These are phyloP conservation scores for Maconellicoccus hirsutus DNA, from an alignment of 1,140 invertebrate genomes.

Conservation along the genomic window DNA sequence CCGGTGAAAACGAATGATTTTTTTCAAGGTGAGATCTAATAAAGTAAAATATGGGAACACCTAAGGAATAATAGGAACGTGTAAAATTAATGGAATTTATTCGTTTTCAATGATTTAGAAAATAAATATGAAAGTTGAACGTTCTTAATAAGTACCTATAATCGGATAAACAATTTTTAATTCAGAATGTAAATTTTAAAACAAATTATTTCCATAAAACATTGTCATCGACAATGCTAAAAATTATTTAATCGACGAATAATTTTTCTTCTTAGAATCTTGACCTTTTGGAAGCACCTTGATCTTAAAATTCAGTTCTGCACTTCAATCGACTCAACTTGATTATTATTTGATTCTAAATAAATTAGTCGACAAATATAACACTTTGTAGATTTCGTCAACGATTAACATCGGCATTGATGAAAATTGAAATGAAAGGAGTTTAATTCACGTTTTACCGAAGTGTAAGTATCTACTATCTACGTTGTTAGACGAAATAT, in stretches of 20 bases:
- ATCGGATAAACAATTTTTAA: too few species aligned
- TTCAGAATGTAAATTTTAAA: too few species aligned
- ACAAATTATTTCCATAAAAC: too few species aligned
- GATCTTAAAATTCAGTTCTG: background rate
- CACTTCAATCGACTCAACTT: background rate
- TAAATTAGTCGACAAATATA: background rate
- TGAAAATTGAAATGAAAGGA: constrained; percentile 18
- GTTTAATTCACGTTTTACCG: constrained; percentile 10
- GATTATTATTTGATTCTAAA: constrained; percentile 6
- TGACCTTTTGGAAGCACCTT: background rate
- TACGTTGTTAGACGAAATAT: background rate
- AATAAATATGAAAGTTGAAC: too few species aligned
- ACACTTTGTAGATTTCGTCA: background rate
- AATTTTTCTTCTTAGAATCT: background rate
- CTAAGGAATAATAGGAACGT: too few species aligned
- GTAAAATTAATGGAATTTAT: too few species aligned
- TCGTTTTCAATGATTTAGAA: too few species aligned
- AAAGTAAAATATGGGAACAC: too few species aligned
- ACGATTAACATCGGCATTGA: constrained; percentile 14
- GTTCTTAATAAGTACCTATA: too few species aligned
- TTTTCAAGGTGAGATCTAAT: too few species aligned
- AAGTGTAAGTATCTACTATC: background rate
- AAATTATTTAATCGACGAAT: background rate
- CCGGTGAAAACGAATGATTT: too few species aligned
- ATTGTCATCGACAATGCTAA: too few species aligned